These are phyloP conservation scores for Mimumesa dahlbomi DNA, from an alignment of 2,888 invertebrate genomes.

Conservation along the genomic window DNA sequence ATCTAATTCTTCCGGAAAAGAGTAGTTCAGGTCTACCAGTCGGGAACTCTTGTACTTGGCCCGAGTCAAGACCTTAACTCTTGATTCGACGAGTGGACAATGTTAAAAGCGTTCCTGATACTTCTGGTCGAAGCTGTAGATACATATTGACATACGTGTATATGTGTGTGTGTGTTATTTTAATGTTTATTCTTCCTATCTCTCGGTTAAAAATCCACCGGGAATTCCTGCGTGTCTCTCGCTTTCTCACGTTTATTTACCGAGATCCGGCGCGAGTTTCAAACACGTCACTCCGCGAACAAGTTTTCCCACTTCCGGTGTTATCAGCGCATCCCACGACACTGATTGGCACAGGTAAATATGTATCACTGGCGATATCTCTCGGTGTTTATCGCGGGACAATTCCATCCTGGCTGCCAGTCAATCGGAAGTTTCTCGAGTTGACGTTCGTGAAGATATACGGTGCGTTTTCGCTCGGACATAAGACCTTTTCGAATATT, in stretches of 20 bases:
- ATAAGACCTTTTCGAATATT: slow-evolving; percentile 84
- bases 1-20: too few relatives aligned
- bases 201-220: neutral
- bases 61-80: too few relatives aligned
- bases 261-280: too few relatives aligned
- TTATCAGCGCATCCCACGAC: neutral
- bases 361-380: neutral
- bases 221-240: neutral
- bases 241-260: neutral
- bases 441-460: slow-evolving; percentile 86
- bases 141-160: too few relatives aligned
- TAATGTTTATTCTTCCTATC: neutral
- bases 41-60: too few relatives aligned
- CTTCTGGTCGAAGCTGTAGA: too few relatives aligned
- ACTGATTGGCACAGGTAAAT: slow-evolving; percentile 16
- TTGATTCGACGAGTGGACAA: too few relatives aligned
- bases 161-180: too few relatives aligned
- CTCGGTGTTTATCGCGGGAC: slow-evolving; percentile 49
- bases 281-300: too few relatives aligned
- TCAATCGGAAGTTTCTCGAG: slow-evolving; percentile 79
- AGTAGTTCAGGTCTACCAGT: too few relatives aligned
- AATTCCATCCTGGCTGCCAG: slow-evolving; percentile 79
- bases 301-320: neutral
- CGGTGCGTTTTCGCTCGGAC: slow-evolving; percentile 83
- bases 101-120: too few relatives aligned